phyloP scores from a whole-genome alignment of 2,888 invertebrate species.

The Trichogramma dendrolimi region DNA sequence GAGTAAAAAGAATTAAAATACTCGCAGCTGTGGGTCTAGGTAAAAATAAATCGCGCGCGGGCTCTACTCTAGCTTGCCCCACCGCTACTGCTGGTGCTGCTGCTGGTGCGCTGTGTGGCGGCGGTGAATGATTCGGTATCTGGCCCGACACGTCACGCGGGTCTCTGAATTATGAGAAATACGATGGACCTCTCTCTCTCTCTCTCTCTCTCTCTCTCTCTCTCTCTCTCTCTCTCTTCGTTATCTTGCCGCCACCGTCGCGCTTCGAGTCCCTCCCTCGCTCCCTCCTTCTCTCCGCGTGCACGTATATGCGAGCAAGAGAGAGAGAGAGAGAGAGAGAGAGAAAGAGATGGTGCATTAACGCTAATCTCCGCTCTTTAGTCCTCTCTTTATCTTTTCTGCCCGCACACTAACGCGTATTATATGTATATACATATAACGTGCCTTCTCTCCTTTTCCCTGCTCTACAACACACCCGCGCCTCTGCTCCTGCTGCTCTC shows the following conservation, averaged over 20 bases:
- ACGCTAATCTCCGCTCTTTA: constrained; percentile 53
- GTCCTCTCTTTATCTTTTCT: constrained; percentile 51
- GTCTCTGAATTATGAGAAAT: constrained; percentile 52
- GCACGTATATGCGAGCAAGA: constrained; percentile 34
- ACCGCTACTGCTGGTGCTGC: too few relatives aligned
- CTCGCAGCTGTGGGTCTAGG: constrained; percentile 20
- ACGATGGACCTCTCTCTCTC: constrained; percentile 46
- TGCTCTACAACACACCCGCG: not conserved
- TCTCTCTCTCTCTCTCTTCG: constrained; percentile 22
- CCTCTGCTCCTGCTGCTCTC: constrained; percentile 9
- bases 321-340: too few relatives aligned
- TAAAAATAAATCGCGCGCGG: constrained; percentile 41
- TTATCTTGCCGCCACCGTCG: constrained; percentile 35
- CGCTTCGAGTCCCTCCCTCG: constrained; percentile 25
- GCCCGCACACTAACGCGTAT: constrained; percentile 23
- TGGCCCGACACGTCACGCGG: constrained; percentile 49
- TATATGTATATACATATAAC: not conserved
- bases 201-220: constrained; percentile 29
- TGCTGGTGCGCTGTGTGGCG: too few relatives aligned
- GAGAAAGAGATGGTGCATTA: constrained; percentile 49
- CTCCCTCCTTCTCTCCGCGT: constrained; percentile 25
- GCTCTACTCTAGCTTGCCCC: constrained; percentile 39
- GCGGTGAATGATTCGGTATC: constrained; percentile 52
- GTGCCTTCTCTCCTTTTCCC: constrained; percentile 16
- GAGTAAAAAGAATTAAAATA: constrained; percentile 28